Evolutionary conservation across 2,797 vertebrate genomes (phyloP), one percentile per base, ranked within the genome.

Genomic region (Enteromius fasciolatus): DNA sequence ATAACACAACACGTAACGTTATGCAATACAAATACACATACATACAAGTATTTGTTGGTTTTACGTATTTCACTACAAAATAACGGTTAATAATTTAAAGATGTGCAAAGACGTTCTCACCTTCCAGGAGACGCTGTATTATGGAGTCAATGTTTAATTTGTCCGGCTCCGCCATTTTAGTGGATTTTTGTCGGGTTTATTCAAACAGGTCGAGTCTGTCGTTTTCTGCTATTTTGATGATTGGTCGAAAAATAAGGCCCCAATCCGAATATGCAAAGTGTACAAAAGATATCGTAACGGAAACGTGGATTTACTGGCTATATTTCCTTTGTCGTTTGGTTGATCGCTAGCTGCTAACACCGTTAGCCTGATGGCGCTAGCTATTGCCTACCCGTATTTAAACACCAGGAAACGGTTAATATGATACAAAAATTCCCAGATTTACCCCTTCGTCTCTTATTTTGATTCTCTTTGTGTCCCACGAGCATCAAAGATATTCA

Each of bases 111-210:
- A 59, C 50, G 33, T 67, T 0, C 93, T 95, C 87, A 95, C 95
- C 95, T 95, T 95, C 95, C 92, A 95, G 81, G 74, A 95, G 94
- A 90, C 95, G 95, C 87, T 95, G 94, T 93, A 96, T 96, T 92
- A 96, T 96, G 85, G 94, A 95, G 93, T 96, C 95, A 91, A 96
- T 95, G 93, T 96, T 96, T 94, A 96, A 92, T 94, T 96, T 96
- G 93, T 96, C 95, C 91, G 94, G 93, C 91, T 96, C 95, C 94
- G 95, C 95, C 95, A 96, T 96, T 95, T 95, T 95, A 93, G 76
- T 86, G 78, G 73, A 69, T 88, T 90, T 93, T 83, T 91, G 88
- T 90, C 91, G 89, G 91, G 85, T 91, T 91, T 86, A 91, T 91
- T 92, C 92, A 86, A 87, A 90, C 88, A 90, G 67, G 89, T 85